A percentile compares a stretch with the other conserved stretches of the same genome.
These are phyloP conservation scores for Drosophila fulvimacula DNA, from an alignment of 2,888 invertebrate species.

Conservation along the genomic window DNA sequence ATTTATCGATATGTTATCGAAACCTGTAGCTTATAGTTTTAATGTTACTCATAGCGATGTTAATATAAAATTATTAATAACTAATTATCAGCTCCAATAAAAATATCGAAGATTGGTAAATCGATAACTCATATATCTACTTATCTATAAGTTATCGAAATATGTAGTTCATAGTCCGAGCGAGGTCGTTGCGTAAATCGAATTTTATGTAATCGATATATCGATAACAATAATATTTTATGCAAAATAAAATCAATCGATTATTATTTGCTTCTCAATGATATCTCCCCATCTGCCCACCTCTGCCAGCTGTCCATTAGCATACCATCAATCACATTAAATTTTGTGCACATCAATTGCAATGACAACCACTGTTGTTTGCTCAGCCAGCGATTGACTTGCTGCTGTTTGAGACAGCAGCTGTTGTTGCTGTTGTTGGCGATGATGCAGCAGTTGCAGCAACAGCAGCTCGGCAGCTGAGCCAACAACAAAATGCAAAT, in stretches of 20 bases:
- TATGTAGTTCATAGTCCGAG: too few relatives aligned
- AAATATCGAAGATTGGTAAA: too few relatives aligned
- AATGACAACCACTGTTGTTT: slow-evolving; percentile 47
- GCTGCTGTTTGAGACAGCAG: slow-evolving; percentile 46
- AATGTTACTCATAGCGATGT: not conserved
- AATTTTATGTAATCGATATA: not conserved
- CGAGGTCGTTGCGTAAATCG: too few relatives aligned
- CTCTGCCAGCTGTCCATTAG: not conserved
- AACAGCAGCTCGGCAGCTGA: slow-evolving; percentile 1
- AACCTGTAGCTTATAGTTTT: not conserved
- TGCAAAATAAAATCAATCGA: too few relatives aligned
- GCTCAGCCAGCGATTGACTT: slow-evolving; percentile 56
- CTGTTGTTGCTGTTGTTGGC: slow-evolving; percentile 35
- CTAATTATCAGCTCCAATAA: too few relatives aligned
- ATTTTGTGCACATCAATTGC: not conserved
- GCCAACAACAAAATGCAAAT: slow-evolving; percentile 44
- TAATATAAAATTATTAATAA: too few relatives aligned
- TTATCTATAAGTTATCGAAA: too few relatives aligned
- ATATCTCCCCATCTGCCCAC: not conserved
- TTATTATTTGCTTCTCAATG: too few relatives aligned
- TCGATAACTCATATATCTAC: too few relatives aligned
- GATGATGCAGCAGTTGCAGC: slow-evolving; percentile 30
- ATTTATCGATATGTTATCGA: too few relatives aligned
- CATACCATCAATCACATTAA: too few relatives aligned
- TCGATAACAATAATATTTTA: not conserved